Percentiles rank a stretch among this genome's conserved stretches.
phyloP scores from a whole-genome alignment of 2,888 invertebrate genomes.

The Cepaea hortensis region DNA sequence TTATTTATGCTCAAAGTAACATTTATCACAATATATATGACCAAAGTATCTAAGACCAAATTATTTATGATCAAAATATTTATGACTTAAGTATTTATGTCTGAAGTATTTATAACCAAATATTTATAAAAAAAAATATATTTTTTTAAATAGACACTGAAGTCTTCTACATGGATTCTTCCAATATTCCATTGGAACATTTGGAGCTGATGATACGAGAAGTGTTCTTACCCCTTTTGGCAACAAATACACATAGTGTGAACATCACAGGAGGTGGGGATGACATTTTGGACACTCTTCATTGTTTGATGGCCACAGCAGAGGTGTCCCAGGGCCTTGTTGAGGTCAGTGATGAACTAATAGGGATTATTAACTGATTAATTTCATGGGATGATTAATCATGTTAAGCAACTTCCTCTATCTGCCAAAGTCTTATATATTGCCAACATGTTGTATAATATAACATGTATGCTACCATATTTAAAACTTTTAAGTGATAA shows the following conservation, averaged over 20 bases:
- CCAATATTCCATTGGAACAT: constrained; percentile 70
- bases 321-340: constrained; percentile 74
- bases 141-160: constrained; percentile 69
- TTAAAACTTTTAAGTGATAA: too few species aligned
- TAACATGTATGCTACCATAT: too few species aligned
- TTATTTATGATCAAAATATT: too few species aligned
- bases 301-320: constrained; percentile 74
- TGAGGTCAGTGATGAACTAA: constrained; percentile 59
- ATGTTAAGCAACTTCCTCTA: too few species aligned
- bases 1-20: too few species aligned
- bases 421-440: too few species aligned
- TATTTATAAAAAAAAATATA: neutral
- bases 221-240: constrained; percentile 75
- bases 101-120: too few species aligned
- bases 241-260: constrained; percentile 68
- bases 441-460: too few species aligned
- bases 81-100: too few species aligned
- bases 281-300: constrained; percentile 75
- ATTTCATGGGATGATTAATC: too few species aligned
- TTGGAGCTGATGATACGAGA: constrained; percentile 73
- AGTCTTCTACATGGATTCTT: constrained; percentile 74
- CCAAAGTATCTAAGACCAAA: too few species aligned
- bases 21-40: too few species aligned
- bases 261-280: constrained; percentile 69
- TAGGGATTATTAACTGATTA: neutral